Conservation (phyloP, 2,113 vertebrate species). For the Amphiprion percula region DNA sequence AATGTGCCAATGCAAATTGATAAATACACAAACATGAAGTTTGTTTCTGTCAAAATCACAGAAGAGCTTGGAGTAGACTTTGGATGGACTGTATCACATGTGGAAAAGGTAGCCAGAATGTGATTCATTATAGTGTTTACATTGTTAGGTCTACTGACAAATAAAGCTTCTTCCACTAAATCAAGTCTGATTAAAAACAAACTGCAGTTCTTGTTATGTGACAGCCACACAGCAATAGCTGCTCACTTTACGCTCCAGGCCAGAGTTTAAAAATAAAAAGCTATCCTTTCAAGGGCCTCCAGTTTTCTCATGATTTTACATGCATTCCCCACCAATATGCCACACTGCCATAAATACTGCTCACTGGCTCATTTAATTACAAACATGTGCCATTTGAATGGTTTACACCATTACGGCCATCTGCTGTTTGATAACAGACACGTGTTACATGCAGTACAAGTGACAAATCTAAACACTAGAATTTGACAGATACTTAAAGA, state of each 20-base stretch:
- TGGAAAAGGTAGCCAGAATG: conserved; percentile 7
- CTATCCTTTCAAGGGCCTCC: not conserved
- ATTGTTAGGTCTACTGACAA: conserved; percentile 14
- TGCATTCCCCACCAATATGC: conserved; percentile 44
- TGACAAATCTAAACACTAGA: conserved; percentile 30
- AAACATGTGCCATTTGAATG: conserved; percentile 57
- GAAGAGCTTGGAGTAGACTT: not conserved
- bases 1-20: not conserved
- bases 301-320: conserved; percentile 33
- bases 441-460: conserved; percentile 25
- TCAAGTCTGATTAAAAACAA: conserved; percentile 21
- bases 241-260: not conserved
- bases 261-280: conserved; percentile 24
- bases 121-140: conserved; percentile 7
- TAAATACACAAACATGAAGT: not conserved
- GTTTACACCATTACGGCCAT: conserved; percentile 53
- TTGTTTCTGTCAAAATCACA: not conserved
- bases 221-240: conserved; percentile 19
- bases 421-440: conserved; percentile 58
- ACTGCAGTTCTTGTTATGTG: conserved; percentile 1
- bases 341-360: conserved; percentile 44
- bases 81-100: not conserved
- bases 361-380: conserved; percentile 63
- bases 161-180: conserved; percentile 12
- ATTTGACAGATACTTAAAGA: conserved; percentile 15